phyloP scores from a whole-genome alignment of 2,888 invertebrate genomes.

The Phalera bucephala region DNA sequence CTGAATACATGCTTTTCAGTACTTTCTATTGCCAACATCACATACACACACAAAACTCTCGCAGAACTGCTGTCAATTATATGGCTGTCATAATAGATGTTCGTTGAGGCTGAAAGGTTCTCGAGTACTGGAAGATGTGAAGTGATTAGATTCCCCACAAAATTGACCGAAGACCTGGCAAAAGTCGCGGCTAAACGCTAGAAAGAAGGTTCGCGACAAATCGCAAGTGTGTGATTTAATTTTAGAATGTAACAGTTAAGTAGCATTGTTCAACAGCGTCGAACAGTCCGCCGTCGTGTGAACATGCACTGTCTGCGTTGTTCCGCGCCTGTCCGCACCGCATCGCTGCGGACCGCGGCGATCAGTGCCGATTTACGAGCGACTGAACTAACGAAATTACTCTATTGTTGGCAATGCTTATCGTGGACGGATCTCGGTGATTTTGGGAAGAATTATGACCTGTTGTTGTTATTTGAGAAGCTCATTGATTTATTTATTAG shows the following conservation, averaged over 20 bases:
- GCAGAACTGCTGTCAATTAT: too few species aligned
- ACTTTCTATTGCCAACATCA: too few species aligned
- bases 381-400: neutral
- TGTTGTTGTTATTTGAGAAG: too few species aligned
- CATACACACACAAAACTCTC: too few species aligned
- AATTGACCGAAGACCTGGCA: too few species aligned
- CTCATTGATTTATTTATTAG: too few species aligned
- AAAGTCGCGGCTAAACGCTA: too few species aligned
- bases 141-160: too few species aligned
- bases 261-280: neutral
- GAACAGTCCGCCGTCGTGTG: constrained; percentile 2
- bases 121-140: too few species aligned
- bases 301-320: neutral
- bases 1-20: too few species aligned
- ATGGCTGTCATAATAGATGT: too few species aligned
- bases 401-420: neutral
- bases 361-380: neutral
- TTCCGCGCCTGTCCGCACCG: neutral
- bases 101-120: too few species aligned
- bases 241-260: constrained; percentile 4
- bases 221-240: constrained; percentile 1
- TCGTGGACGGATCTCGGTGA: neutral
- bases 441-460: neutral
- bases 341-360: neutral
- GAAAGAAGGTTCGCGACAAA: neutral